These are phyloP conservation scores for Oscheius sp. DNA, from an alignment of 1,140 invertebrate genomes.

Conservation along the genomic window DNA sequence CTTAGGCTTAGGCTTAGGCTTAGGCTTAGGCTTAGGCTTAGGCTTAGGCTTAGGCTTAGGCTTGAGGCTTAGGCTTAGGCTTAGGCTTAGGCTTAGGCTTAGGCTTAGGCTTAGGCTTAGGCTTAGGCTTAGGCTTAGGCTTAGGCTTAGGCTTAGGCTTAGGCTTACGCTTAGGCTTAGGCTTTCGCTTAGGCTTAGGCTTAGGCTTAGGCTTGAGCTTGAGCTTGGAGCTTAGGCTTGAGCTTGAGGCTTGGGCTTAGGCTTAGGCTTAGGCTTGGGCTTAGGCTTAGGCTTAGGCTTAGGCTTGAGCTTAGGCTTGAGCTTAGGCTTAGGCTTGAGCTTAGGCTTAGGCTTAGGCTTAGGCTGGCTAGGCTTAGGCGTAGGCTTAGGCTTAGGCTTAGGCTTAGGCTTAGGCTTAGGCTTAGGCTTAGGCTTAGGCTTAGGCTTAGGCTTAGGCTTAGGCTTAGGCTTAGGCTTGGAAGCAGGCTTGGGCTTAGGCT, in stretches of 20 bases:
- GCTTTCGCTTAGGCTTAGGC: constrained; percentile 29
- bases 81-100: constrained; percentile 37
- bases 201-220: constrained; percentile 29
- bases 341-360: constrained; percentile 31
- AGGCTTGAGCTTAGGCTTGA: constrained; percentile 27
- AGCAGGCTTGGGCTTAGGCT: constrained; percentile 29
- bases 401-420: constrained; percentile 30
- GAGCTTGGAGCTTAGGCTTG: constrained; percentile 25
- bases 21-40: constrained; percentile 39
- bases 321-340: constrained; percentile 29
- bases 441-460: constrained; percentile 33
- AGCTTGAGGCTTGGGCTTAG: constrained; percentile 29
- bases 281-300: constrained; percentile 31
- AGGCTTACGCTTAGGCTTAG: constrained; percentile 30
- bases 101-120: constrained; percentile 31
- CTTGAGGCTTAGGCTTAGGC: constrained; percentile 29
- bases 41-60: constrained; percentile 31
- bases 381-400: constrained; percentile 25
- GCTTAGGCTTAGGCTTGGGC: constrained; percentile 30
- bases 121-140: constrained; percentile 24
- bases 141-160: constrained; percentile 25
- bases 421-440: constrained; percentile 29
- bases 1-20: constrained; percentile 39
- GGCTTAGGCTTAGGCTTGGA: constrained; percentile 30
- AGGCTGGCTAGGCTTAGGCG: constrained; percentile 26